Conservation (phyloP, 2,113 vertebrate species). For the Jacana jacana region DNA sequence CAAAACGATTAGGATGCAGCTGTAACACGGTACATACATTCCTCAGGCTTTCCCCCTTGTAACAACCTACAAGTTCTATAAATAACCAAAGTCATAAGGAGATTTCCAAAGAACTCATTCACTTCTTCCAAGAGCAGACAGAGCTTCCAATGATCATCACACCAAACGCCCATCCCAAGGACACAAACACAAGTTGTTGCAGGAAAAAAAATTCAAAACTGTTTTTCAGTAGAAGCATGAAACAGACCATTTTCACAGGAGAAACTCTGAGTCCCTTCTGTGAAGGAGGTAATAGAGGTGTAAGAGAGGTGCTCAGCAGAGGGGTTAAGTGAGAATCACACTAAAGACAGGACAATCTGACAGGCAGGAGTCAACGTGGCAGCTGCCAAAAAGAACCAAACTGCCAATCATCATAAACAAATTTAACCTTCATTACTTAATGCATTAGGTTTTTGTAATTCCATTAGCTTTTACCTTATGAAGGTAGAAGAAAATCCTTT, state of each 20-base stretch:
- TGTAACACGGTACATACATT: not conserved
- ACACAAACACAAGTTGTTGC: not conserved
- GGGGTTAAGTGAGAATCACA: not conserved
- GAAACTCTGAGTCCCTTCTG: not conserved
- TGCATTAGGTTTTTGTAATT: not conserved
- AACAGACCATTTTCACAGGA: not conserved
- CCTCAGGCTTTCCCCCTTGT: not conserved
- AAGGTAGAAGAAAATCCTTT: not conserved
- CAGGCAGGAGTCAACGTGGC: not conserved
- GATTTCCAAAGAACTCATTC: not conserved
- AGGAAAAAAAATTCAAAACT: not conserved
- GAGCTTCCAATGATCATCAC: not conserved
- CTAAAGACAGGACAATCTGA: not conserved
- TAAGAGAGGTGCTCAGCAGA: not conserved
- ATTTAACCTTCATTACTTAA: not conserved
- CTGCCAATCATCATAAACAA: not conserved
- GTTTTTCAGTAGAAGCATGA: not conserved
- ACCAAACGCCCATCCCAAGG: not conserved
- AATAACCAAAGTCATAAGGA: not conserved
- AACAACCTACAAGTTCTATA: not conserved
- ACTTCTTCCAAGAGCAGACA: not conserved
- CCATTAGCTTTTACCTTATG: not conserved
- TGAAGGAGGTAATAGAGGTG: not conserved
- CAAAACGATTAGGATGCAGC: not conserved
- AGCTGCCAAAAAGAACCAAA: not conserved